A percentile compares a stretch with the other conserved stretches of the same genome.
Evolutionary conservation across 2,888 invertebrate species (phyloP).

Genomic region (Scrobipalpa costella): DNA sequence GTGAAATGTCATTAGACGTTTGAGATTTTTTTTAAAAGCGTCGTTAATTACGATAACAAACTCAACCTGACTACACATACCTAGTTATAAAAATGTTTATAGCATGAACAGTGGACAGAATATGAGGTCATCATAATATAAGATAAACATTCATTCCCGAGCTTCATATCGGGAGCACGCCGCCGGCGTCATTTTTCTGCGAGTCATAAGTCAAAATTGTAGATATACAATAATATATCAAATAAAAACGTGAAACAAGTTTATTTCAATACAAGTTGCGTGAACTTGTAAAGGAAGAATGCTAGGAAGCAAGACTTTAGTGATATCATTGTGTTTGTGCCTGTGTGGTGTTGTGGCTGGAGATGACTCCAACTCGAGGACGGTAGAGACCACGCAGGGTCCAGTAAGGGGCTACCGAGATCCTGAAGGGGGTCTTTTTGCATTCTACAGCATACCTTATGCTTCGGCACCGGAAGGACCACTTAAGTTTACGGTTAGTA

Average conservation of each 20-base stretch:
- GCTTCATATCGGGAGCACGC: conserved; percentile 2
- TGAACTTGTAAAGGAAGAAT: background rate
- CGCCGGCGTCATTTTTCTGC: background rate
- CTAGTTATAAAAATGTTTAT: background rate
- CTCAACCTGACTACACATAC: too few species aligned
- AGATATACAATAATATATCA: too few species aligned
- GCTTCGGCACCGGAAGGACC: conserved; percentile 55
- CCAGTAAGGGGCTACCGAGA: conserved; percentile 48
- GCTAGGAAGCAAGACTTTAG: background rate
- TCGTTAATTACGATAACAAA: conserved; percentile 4
- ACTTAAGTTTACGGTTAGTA: conserved; percentile 50
- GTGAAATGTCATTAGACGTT: background rate
- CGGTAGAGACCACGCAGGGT: conserved; percentile 48
- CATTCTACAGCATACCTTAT: conserved; percentile 56
- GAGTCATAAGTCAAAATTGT: background rate
- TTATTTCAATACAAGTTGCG: background rate
- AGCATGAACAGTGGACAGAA: conserved; percentile 5
- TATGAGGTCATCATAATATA: conserved; percentile 5
- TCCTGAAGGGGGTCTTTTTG: conserved; percentile 40
- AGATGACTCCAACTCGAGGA: background rate
- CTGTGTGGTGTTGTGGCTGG: background rate
- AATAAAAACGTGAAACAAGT: too few species aligned
- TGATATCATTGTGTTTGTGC: background rate
- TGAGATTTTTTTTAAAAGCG: background rate
- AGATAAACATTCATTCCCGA: background rate